Percentiles rank a stretch among this genome's conserved stretches.
Conservation (phyloP, 1,140 invertebrate species). For the Drosophila elegans region DNA sequence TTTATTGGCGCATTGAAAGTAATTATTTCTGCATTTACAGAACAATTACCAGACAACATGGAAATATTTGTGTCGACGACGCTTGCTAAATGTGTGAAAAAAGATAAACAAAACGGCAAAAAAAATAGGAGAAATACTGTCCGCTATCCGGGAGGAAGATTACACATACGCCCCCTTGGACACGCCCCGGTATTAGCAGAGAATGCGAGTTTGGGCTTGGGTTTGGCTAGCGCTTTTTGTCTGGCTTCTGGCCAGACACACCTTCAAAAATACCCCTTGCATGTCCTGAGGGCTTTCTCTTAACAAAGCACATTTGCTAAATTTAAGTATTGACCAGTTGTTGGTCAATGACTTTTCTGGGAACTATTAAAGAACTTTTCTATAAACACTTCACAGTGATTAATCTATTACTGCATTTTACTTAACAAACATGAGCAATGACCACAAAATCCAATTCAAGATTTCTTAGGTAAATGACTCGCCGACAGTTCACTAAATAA, state of each 20-base stretch:
- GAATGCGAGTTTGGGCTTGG: background rate
- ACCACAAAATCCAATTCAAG: conserved; percentile 8
- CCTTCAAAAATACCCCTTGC: conserved; percentile 18
- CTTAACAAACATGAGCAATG: conserved; percentile 2
- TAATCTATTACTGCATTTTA: conserved; percentile 19
- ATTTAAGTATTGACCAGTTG: conserved; percentile 14
- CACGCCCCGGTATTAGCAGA: conserved; percentile 52
- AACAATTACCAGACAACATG: conserved; percentile 82
- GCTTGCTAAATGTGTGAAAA: conserved; percentile 79
- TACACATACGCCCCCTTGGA: conserved; percentile 73
- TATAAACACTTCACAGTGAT: conserved; percentile 1
- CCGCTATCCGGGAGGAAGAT: conserved; percentile 73
- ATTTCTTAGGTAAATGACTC: conserved; percentile 43
- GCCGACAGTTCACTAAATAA: conserved; percentile 16
- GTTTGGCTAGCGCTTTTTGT: conserved; percentile 14
- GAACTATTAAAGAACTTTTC: conserved; percentile 16
- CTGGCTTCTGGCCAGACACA: conserved; percentile 46
- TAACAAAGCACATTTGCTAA: conserved; percentile 9
- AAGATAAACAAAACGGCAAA: conserved; percentile 19
- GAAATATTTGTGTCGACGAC: conserved; percentile 78
- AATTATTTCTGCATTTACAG: conserved; percentile 83
- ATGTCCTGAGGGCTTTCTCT: conserved; percentile 19
- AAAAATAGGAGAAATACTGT: conserved; percentile 31
- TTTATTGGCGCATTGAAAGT: conserved; percentile 82
- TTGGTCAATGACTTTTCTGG: conserved; percentile 18